Evolutionary conservation across 2,888 invertebrate species (phyloP).

Genomic region (Tetramorium bicarinatum): DNA sequence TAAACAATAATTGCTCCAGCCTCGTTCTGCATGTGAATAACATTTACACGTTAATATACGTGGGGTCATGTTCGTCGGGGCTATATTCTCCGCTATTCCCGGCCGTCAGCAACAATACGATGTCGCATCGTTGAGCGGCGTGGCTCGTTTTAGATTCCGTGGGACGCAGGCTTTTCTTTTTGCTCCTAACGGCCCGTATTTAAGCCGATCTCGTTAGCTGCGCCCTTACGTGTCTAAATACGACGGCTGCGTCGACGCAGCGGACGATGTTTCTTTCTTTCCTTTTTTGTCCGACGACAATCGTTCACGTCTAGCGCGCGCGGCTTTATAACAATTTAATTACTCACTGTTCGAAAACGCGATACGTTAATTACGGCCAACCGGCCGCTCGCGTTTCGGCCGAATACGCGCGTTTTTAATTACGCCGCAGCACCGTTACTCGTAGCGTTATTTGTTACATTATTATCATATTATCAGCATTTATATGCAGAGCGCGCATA

Average conservation of each 20-base stretch:
- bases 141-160: slow-evolving; percentile 60
- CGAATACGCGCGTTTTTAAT: slow-evolving; percentile 41
- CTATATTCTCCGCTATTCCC: slow-evolving; percentile 58
- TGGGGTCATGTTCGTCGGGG: slow-evolving; percentile 7
- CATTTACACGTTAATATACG: neutral
- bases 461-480: slow-evolving; percentile 29
- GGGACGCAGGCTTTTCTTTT: slow-evolving; percentile 24
- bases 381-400: neutral
- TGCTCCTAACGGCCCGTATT: slow-evolving; percentile 13
- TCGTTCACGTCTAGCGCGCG: slow-evolving; percentile 3
- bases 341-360: slow-evolving; percentile 10
- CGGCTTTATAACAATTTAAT: slow-evolving; percentile 39
- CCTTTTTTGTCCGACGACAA: neutral
- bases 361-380: slow-evolving; percentile 27
- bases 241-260: slow-evolving; percentile 5
- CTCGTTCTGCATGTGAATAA: neutral
- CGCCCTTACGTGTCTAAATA: slow-evolving; percentile 43
- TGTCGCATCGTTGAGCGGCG: slow-evolving; percentile 57
- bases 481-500: neutral
- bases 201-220: slow-evolving; percentile 44
- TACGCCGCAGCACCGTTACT: neutral
- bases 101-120: slow-evolving; percentile 70
- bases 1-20: neutral
- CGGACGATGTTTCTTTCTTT: neutral
- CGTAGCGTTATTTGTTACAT: slow-evolving; percentile 5